phyloP scores from a whole-genome alignment of 2,888 invertebrate species.

The Atrina japonica region DNA sequence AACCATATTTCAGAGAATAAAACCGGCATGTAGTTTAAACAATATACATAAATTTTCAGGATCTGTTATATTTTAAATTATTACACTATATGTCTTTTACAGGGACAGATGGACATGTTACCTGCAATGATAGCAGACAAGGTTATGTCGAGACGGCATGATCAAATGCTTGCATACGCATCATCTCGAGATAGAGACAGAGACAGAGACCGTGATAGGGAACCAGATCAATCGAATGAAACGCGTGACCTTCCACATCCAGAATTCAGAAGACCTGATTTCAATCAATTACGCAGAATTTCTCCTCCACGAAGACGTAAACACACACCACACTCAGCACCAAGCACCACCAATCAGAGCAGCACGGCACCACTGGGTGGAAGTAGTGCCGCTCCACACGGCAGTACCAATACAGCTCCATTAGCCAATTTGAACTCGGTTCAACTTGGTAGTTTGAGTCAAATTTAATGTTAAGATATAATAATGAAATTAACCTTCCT shows the following conservation, averaged over 20 bases:
- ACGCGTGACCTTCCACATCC: constrained; percentile 16
- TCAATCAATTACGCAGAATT: constrained; percentile 40
- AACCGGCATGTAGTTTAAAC: too few relatives aligned
- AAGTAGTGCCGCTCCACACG: too few relatives aligned
- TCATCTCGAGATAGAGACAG: constrained; percentile 2
- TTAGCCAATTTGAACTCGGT: constrained; percentile 2
- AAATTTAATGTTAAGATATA: constrained; percentile 5
- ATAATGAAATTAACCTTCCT: too few relatives aligned
- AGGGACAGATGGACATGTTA: constrained; percentile 67
- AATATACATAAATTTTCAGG: too few relatives aligned
- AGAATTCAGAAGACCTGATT: constrained; percentile 34
- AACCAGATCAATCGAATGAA: constrained; percentile 4
- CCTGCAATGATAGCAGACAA: constrained; percentile 64
- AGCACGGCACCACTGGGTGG: too few relatives aligned
- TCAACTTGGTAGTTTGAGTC: constrained; percentile 14
- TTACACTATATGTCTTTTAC: too few relatives aligned
- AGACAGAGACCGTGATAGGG: constrained; percentile 20
- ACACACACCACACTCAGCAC: constrained; percentile 22
- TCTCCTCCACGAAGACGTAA: constrained; percentile 40
- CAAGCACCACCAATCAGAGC: constrained; percentile 3
- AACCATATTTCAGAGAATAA: too few relatives aligned
- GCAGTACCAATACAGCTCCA: too few relatives aligned
- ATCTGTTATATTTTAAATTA: too few relatives aligned
- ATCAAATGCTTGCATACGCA: constrained; percentile 11
- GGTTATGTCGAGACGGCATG: constrained; percentile 45